Base-by-base conservation (phyloP, 2,888 invertebrate species). In the Sericinus montela region DNA sequence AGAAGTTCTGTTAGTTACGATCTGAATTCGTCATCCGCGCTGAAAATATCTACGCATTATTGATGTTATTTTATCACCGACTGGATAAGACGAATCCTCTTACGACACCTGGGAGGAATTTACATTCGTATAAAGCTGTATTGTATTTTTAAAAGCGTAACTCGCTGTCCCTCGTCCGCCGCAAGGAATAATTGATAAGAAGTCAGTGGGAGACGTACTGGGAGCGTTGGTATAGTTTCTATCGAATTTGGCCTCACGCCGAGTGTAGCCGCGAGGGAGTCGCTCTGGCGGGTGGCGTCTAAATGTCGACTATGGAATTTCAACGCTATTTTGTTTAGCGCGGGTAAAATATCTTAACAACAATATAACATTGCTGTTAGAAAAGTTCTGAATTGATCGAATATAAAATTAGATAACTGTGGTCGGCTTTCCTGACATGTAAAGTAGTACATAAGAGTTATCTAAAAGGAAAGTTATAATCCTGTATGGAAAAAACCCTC, bases 201-300 rank as follows among this genome's bases (percentile, higher is more conserved):
- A 42, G 15, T 23, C 14, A 42, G 32, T 42, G 34, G 32, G 10
- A 16, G 13, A 19, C 11, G 5, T 19, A 19, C 8, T 16, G 13
- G 29, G 19, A 23, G 16, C 11, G 15, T 19, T 32, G 14, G 42
- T 42, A 34, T 13, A 41, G 32, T 23, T 16, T 32, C 30, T 42
- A 42, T 42, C 23, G 42, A 34, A 42, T 36, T 45, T 37, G 44
- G 36, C 36, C 29, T 45, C 36, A 45, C 36, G 36, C 44, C 44
- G 44, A 45, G 44, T 19, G 19, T 25, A 16, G 29, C 37, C 19
- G 37, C 11, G 29, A 25, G 38, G 29, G 32, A 32, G 6, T 1
- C 32, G 45, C 3, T 29, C 19, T 10, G 34, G 25, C 8, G 8
- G 13, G 16, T 29, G 45, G 45, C 45, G 45, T 19, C 45, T 37